Conservation (phyloP, 2,888 invertebrate genomes). For the Nudaria mundana region DNA sequence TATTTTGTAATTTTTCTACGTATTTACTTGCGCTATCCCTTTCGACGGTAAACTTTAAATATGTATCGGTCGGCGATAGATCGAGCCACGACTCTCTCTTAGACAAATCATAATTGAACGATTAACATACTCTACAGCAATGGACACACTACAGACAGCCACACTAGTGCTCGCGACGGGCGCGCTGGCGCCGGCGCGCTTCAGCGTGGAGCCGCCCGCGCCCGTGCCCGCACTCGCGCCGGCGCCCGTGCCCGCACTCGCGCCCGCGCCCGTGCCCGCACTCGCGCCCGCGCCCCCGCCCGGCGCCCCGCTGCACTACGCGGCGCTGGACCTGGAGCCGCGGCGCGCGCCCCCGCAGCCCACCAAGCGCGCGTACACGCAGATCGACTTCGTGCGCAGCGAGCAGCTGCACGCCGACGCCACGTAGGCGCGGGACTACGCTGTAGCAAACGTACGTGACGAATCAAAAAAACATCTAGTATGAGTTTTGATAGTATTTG, state of each 20-base stretch:
- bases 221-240: constrained; percentile 37
- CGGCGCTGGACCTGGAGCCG: constrained; percentile 69
- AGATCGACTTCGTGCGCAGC: constrained; percentile 89
- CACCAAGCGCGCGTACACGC: constrained; percentile 85
- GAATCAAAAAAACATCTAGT: too few relatives aligned
- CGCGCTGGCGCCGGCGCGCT: constrained; percentile 35
- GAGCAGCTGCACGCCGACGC: constrained; percentile 60
- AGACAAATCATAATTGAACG: too few relatives aligned
- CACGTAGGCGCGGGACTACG: constrained; percentile 24
- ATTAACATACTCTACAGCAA: too few relatives aligned
- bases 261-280: constrained; percentile 55
- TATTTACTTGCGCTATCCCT: too few relatives aligned
- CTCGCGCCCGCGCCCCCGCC: constrained; percentile 62
- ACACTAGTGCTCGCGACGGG: constrained; percentile 33
- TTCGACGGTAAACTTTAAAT: too few relatives aligned
- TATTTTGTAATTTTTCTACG: too few relatives aligned
- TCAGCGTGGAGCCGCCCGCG: constrained; percentile 29
- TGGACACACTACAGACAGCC: constrained; percentile 21
- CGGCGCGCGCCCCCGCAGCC: constrained; percentile 54
- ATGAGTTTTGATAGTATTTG: too few relatives aligned
- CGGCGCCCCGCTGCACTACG: constrained; percentile 48
- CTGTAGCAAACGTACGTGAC: not conserved
- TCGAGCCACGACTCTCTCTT: too few relatives aligned
- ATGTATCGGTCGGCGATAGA: too few relatives aligned
- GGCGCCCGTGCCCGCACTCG: constrained; percentile 63